A percentile compares a stretch with the other conserved stretches of the same genome.
Evolutionary conservation across 2,113 vertebrate species (phyloP).

Genomic region (Ciconia maguari): DNA sequence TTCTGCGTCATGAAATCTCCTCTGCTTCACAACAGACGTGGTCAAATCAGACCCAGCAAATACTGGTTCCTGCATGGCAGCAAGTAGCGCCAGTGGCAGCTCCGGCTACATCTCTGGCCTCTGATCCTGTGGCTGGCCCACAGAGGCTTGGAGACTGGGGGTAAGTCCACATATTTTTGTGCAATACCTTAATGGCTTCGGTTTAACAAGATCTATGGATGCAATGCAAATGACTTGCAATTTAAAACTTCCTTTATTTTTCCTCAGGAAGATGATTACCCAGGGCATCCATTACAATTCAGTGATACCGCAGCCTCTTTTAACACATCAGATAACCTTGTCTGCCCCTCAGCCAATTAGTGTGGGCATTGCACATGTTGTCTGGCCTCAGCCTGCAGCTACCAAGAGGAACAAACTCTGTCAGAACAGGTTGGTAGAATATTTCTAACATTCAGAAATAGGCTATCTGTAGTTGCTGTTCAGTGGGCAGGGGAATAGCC

Average conservation of each 20-base stretch:
- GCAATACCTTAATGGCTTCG: neutral
- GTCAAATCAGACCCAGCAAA: conserved; percentile 91
- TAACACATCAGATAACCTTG: conserved; percentile 95
- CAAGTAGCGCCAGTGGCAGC: conserved; percentile 87
- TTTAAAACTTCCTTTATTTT: conserved; percentile 31
- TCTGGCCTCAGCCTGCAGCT: conserved; percentile 93
- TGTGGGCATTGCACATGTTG: conserved; percentile 96
- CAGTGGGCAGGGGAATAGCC: neutral
- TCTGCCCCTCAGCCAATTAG: conserved; percentile 95
- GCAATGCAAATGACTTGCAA: neutral
- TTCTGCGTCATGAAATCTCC: neutral
- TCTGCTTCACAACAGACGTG: conserved; percentile 79
- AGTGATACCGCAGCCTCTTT: conserved; percentile 89
- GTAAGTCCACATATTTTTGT: conserved; percentile 69
- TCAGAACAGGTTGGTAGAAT: conserved; percentile 86
- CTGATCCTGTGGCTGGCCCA: conserved; percentile 90
- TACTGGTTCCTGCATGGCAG: conserved; percentile 94
- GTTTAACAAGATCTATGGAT: neutral
- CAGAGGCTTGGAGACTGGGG: conserved; percentile 96
- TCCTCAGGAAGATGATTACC: conserved; percentile 90
- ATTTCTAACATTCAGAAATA: neutral
- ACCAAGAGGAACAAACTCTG: conserved; percentile 91
- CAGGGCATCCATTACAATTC: conserved; percentile 94
- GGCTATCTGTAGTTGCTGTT: neutral
- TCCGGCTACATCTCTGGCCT: conserved; percentile 82